phyloP scores from a whole-genome alignment of 2,113 vertebrate species.

The Trogon melanurus region DNA sequence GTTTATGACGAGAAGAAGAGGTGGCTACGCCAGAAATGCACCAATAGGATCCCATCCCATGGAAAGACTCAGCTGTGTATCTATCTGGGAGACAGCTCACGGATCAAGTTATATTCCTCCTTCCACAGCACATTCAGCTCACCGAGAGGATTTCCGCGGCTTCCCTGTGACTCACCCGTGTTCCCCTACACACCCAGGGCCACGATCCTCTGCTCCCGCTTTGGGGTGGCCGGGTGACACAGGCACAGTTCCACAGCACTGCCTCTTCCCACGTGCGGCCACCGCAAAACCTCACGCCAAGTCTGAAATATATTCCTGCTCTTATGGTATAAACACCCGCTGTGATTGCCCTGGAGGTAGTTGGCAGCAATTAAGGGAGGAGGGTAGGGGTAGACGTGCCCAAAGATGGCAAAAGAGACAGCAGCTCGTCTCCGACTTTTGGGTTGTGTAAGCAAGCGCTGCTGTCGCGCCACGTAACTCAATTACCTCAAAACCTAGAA shows the following conservation, averaged over 20 bases:
- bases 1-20: neutral
- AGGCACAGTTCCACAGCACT: fast-evolving
- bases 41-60: neutral
- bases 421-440: neutral
- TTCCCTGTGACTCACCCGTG: neutral
- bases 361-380: neutral
- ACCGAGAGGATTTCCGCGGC: neutral
- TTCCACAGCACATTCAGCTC: neutral
- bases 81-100: neutral
- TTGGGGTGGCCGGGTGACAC: neutral
- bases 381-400: neutral
- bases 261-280: neutral
- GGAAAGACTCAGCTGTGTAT: fast-evolving
- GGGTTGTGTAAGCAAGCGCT: fast-evolving
- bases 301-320: neutral
- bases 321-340: neutral
- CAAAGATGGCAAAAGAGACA: neutral
- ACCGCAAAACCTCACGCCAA: neutral
- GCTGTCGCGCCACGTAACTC: fast-evolving
- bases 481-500: neutral
- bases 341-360: neutral
- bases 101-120: neutral
- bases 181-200: neutral
- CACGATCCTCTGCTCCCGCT: neutral
- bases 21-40: fast-evolving